Evolutionary conservation across 2,888 invertebrate genomes (phyloP), one percentile per base, ranked within the genome.

Genomic region (Ptilodon capucinus): DNA sequence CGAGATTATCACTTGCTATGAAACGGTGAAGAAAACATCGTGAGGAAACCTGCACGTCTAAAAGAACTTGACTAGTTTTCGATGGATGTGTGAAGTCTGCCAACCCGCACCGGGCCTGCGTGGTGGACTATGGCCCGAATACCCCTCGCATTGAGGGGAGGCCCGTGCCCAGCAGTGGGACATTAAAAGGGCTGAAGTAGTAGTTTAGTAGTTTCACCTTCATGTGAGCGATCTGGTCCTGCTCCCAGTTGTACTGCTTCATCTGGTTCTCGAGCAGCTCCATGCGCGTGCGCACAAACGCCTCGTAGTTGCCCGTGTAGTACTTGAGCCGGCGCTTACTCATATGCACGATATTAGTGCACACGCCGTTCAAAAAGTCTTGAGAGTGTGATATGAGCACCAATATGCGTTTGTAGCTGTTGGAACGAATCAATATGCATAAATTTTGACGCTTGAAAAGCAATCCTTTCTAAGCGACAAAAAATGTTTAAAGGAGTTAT

Each of bases 231-330:
- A 99, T 99, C 89, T 99, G 99, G 86, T 98, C 98, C 83, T 99
- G 99, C 86, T 99, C 99, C 99, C 99, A 99, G 74, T 98, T 98
- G 88, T 99, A 99, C 76, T 98, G 97, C 83, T 99, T 99, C 94
- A 96, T 97, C 90, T 99, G 99, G 85, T 99, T 99, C 85, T 99
- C 99, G 56, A 98, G 91, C 68, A 99, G 91, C 80, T 99, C 99
- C 92, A 96, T 92, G 55, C 98, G 92, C 0, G 99, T 99, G 63
- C 97, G 95, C 7, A 97, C 94, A 79, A 99, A 99, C 1, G 97
- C 96, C 83, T 99, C 99, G 82, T 99, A 99, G 91, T 99, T 99
- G 59, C 95, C 98, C 18, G 97, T 97, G 86, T 97, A 99, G 88
- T 98, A 98, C 80, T 98, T 97, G 36, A 99, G 93, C 56, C 96